Conservation (phyloP, 2,888 invertebrate genomes). For the Dioctria rufipes region DNA sequence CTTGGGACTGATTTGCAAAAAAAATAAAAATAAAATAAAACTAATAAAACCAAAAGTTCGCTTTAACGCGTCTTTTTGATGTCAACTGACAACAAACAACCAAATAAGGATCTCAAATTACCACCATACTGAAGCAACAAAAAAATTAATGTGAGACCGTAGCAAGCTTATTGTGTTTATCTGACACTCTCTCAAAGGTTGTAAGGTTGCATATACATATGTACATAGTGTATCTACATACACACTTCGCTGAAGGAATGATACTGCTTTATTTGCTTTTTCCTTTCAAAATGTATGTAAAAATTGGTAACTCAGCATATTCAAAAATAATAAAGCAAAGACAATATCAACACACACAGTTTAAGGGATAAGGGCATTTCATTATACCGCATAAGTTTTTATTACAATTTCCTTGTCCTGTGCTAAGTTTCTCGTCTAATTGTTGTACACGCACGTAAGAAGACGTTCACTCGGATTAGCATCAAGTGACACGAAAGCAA, state of each 20-base stretch:
- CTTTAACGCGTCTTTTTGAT: conserved; percentile 44
- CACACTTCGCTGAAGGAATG: neutral
- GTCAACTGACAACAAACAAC: conserved; percentile 48
- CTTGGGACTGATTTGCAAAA: neutral
- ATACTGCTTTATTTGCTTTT: neutral
- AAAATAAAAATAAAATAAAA: too few relatives aligned
- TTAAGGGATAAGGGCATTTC: too few relatives aligned
- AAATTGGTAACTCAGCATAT: too few relatives aligned
- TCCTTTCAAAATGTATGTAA: too few relatives aligned
- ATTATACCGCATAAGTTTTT: neutral
- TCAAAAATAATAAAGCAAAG: too few relatives aligned
- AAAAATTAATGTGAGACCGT: conserved; percentile 9
- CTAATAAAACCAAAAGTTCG: conserved; percentile 5
- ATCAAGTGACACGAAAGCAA: conserved; percentile 40
- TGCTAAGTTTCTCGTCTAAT: neutral
- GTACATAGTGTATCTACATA: too few relatives aligned
- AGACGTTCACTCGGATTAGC: conserved; percentile 32
- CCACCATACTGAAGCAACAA: conserved; percentile 2
- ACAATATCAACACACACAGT: too few relatives aligned
- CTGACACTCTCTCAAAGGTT: conserved; percentile 31
- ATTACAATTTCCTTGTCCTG: neutral
- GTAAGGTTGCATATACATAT: neutral
- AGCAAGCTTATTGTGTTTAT: conserved; percentile 34
- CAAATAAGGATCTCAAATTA: conserved; percentile 44
- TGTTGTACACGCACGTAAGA: neutral